Conservation (phyloP, 1,140 invertebrate species). For the Grapholita molesta region DNA sequence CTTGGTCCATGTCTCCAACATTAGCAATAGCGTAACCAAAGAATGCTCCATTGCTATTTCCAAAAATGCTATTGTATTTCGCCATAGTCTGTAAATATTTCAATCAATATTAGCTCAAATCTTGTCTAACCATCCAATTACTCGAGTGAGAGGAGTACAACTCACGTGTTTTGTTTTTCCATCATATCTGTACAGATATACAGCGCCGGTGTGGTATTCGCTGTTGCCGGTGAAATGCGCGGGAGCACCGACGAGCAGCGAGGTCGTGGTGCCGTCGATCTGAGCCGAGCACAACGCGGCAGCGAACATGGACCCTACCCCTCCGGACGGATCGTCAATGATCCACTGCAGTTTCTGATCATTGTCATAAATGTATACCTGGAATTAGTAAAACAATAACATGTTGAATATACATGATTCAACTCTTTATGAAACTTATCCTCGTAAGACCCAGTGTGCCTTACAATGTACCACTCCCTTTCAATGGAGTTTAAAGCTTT, state of each 20-base stretch:
- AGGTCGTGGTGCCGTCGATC: slow-evolving; percentile 20
- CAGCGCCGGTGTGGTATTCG: slow-evolving; percentile 39
- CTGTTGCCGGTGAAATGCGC: slow-evolving; percentile 20
- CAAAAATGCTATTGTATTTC: slow-evolving; percentile 34
- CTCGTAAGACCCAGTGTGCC: no score
- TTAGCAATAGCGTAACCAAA: slow-evolving; percentile 52
- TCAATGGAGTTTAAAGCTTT: no score
- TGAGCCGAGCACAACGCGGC: slow-evolving; percentile 20
- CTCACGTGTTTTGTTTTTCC: neutral
- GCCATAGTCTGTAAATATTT: neutral
- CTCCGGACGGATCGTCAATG: neutral
- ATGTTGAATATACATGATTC: no score
- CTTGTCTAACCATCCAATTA: no score
- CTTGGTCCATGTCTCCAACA: slow-evolving; percentile 54
- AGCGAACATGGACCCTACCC: slow-evolving; percentile 35
- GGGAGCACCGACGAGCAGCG: slow-evolving; percentile 51
- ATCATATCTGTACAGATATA: slow-evolving; percentile 39
- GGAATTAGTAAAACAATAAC: no score
- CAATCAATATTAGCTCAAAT: no score
- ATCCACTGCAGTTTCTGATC: neutral
- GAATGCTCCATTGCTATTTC: slow-evolving; percentile 26
- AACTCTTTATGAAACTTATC: no score
- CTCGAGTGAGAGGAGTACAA: no score
- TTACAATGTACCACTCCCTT: no score
- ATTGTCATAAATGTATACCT: slow-evolving; percentile 33